A percentile compares a stretch with the other conserved stretches of the same genome.
Evolutionary conservation across 1,140 invertebrate species (phyloP).

Genomic region (Meloidogyne chitwoodi): DNA sequence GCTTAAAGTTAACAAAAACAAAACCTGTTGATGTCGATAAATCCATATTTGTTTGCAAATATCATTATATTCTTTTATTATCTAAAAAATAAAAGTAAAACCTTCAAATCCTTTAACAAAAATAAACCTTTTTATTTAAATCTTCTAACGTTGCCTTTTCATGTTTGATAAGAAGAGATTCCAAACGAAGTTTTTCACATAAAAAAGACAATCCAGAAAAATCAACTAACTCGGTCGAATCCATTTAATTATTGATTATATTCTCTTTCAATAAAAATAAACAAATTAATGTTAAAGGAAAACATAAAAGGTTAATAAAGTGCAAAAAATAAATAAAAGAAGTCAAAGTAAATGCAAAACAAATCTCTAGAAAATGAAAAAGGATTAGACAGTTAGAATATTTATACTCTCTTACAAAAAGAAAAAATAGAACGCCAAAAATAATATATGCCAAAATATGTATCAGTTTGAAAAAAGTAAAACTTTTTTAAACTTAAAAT

Average conservation of each 20-base stretch:
- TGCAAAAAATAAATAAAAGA: no score
- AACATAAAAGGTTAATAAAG: no score
- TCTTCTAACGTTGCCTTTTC: constrained; percentile 36
- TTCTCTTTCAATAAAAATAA: no score
- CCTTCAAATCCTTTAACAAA: not conserved
- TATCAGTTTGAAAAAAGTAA: no score
- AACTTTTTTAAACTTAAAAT: no score
- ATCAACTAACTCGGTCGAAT: not conserved
- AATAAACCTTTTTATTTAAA: constrained; percentile 30
- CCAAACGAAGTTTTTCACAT: constrained; percentile 48
- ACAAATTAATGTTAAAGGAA: no score
- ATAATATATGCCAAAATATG: no score
- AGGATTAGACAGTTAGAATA: no score
- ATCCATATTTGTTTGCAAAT: constrained; percentile 38
- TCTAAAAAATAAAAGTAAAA: not conserved
- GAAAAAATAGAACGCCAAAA: no score
- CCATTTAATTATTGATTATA: not conserved
- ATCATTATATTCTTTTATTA: constrained; percentile 28
- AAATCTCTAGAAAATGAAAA: no score
- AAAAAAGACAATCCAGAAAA: constrained; percentile 27
- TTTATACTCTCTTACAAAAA: no score
- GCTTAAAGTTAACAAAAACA: not conserved
- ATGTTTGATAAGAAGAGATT: constrained; percentile 38
- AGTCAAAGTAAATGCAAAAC: no score
- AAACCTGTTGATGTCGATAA: constrained; percentile 38